Evolutionary conservation across 2,113 vertebrate species (phyloP), one percentile per base, ranked within the genome.

Genomic region (Menidia beryllina): DNA sequence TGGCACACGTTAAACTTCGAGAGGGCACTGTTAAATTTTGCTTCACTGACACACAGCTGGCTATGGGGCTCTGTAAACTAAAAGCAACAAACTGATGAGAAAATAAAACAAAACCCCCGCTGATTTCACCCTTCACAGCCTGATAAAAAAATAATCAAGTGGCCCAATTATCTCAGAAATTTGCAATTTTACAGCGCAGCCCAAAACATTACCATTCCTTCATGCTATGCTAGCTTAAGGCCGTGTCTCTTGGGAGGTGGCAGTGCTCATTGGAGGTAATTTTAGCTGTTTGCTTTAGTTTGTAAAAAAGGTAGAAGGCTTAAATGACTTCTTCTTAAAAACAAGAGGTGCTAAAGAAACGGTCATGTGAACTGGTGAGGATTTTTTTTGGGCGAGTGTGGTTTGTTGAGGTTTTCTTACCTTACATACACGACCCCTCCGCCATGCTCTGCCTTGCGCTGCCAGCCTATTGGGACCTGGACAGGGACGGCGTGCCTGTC

Each of bases 381-480:
- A 30, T 30, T 5, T 30, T 30, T 8, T 30, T 4, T 30, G 30
- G 30, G 4, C 30, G 30, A 30, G 30, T 4, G 30, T 20, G 15
- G 25, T 24, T 52, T 38, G 57, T 48, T 21, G 15, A 43, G 0
- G 6, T n/a, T 2, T 14, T 20, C 91, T 91, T 91, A 99, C 98
- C 98, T 99, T 91, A 98, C 89, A 79, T 99, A 99, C 55, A 95
- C 68, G 76, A 98, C 96, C 84, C 95, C 96, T 82, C 96, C 93
- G 26, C 93, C 87, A n/a, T 93, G 94, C 90, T 97, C 96, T 91
- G 94, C 92, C 84, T 93, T 95, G 30, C 98, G 95, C 90, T 96
- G 96, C 98, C 98, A 99, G 82, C 97, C 97, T 86, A 99, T 97
- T 81, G 98, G 97, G 86, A 99, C 97, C 94, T 98, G 97, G 76